phyloP scores from a whole-genome alignment of 2,797 vertebrate species.

The Myoxocephalus aenaeus region DNA sequence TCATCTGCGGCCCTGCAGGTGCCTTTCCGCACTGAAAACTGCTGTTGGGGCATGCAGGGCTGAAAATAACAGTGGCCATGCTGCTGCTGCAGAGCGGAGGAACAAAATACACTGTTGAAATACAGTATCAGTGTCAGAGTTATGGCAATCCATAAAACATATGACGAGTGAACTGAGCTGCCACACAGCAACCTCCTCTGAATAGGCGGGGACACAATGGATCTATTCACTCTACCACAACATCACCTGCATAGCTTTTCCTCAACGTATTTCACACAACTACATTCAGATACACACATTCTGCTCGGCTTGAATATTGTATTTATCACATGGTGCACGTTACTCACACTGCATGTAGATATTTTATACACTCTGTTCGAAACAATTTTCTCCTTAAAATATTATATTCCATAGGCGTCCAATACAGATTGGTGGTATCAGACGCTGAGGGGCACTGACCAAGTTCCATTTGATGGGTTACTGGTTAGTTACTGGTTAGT shows the following conservation, averaged over 20 bases:
- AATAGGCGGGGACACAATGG: conserved; percentile 24
- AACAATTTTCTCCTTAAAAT: not conserved
- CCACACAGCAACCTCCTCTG: conserved; percentile 23
- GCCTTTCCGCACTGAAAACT: conserved; percentile 34
- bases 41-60: conserved; percentile 47
- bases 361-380: not conserved
- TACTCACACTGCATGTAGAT: not conserved
- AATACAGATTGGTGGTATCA: too few species aligned
- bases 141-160: conserved; percentile 67
- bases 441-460: too few species aligned
- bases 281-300: conserved; percentile 11
- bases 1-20: conserved; percentile 73
- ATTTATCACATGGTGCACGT: conserved; percentile 16
- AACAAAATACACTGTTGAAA: conserved; percentile 61
- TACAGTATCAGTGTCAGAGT: conserved; percentile 56
- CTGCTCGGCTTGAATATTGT: not conserved
- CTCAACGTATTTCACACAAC: too few species aligned
- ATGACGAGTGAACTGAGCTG: conserved; percentile 35
- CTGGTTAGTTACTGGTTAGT: not conserved
- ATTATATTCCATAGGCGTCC: not conserved
- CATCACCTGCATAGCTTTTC: conserved; percentile 30
- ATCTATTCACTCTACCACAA: conserved; percentile 29
- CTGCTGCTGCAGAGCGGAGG: conserved; percentile 30
- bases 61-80: conserved; percentile 51
- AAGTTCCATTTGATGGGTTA: too few species aligned